Percentiles rank a stretch among this genome's conserved stretches.
Conservation (phyloP, 2,797 vertebrate species). For the Scarus forsteni region DNA sequence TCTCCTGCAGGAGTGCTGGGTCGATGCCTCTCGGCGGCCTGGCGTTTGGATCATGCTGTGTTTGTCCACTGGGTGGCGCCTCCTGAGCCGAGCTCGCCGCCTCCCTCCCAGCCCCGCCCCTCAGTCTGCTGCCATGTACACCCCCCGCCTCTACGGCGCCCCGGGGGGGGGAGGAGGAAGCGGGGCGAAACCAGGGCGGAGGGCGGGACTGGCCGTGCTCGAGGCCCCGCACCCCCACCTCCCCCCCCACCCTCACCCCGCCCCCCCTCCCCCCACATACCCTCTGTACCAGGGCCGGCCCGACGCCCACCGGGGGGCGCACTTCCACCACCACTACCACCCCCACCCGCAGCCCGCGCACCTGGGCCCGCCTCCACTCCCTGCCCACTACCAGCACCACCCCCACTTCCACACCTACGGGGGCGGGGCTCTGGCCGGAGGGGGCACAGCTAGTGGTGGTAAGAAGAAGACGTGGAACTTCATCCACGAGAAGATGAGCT, state of each 20-base stretch:
- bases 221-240: conserved; percentile 71
- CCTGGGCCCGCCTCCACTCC: conserved; percentile 61
- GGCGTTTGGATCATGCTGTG: conserved; percentile 77
- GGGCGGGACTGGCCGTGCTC: conserved; percentile 73
- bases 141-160: conserved; percentile 78
- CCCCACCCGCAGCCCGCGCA: conserved; percentile 62
- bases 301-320: conserved; percentile 69
- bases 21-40: conserved; percentile 15
- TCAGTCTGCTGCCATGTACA: conserved; percentile 74
- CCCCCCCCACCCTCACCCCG: conserved; percentile 62
- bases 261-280: conserved; percentile 64
- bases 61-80: conserved; percentile 69
- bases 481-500: conserved; percentile 92
- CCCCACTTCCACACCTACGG: conserved; percentile 60
- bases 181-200: conserved; percentile 76
- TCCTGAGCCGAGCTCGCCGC: conserved; percentile 72
- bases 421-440: neutral
- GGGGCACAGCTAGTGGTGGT: neutral
- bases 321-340: conserved; percentile 76
- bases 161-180: conserved; percentile 55
- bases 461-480: conserved; percentile 92
- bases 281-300: conserved; percentile 77
- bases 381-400: conserved; percentile 73
- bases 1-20: conserved; percentile 26
- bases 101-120: conserved; percentile 20